Percentiles rank a stretch among this genome's conserved stretches.
These are phyloP conservation scores for Oeneis ivallda DNA, from an alignment of 2,888 invertebrate species.

Conservation along the genomic window DNA sequence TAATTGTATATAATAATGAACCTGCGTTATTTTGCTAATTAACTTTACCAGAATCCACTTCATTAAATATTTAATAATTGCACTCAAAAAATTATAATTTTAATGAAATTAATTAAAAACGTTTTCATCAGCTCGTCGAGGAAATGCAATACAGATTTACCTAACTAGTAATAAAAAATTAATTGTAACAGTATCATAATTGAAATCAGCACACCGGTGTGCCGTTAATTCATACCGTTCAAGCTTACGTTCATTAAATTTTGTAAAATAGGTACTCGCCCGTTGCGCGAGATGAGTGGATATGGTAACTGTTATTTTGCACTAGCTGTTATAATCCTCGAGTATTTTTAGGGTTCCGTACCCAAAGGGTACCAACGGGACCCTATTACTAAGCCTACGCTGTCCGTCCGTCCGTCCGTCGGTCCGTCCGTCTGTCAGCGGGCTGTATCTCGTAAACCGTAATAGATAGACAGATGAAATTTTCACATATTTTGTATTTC, in stretches of 20 bases:
- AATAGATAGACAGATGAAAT: no score
- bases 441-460: no score
- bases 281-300: conserved; percentile 23
- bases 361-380: no score
- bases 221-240: conserved; percentile 31
- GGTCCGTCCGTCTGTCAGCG: no score
- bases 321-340: not conserved
- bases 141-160: conserved; percentile 13
- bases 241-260: conserved; percentile 30
- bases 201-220: conserved; percentile 34
- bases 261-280: conserved; percentile 13
- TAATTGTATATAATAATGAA: no score
- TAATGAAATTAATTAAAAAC: conserved; percentile 9
- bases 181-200: conserved; percentile 40
- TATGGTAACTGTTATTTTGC: conserved; percentile 2
- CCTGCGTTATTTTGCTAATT: not conserved
- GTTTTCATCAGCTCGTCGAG: conserved; percentile 6
- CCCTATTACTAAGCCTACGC: no score
- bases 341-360: no score
- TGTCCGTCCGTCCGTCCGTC: no score
- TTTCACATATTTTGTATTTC: no score
- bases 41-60: not conserved
- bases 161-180: conserved; percentile 30
- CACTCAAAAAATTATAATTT: conserved; percentile 7
- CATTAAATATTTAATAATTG: not conserved